Conservation (phyloP, 1,140 invertebrate species). For the Temnothorax curvispinosus region DNA sequence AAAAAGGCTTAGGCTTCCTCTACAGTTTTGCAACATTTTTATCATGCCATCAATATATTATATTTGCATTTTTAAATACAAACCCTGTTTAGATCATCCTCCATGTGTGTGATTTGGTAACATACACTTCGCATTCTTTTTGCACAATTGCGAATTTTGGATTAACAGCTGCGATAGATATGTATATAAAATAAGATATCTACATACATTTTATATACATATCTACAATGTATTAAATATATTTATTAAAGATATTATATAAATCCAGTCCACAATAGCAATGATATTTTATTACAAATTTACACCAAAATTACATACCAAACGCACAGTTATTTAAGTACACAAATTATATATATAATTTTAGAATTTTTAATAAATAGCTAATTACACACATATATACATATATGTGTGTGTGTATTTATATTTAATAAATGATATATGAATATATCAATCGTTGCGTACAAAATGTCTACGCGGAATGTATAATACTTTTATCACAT, state of each 20-base stretch:
- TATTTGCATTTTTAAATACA: too few relatives aligned
- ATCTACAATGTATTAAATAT: neutral
- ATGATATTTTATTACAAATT: neutral
- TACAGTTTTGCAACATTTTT: too few relatives aligned
- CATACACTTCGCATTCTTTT: too few relatives aligned
- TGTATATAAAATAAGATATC: too few relatives aligned
- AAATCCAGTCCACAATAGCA: neutral
- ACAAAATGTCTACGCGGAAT: neutral
- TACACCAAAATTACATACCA: neutral
- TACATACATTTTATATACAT: too few relatives aligned
- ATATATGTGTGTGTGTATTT: neutral
- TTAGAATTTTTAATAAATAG: conserved; percentile 19
- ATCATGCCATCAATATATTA: too few relatives aligned
- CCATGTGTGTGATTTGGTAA: too few relatives aligned
- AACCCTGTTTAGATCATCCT: too few relatives aligned
- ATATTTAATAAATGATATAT: neutral
- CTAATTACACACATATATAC: neutral
- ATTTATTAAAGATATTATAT: neutral
- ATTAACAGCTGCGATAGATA: too few relatives aligned
- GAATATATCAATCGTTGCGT: neutral
- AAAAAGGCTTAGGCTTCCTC: too few relatives aligned
- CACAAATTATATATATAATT: neutral
- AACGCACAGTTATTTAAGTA: neutral
- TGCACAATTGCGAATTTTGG: too few relatives aligned
- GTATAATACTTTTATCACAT: conserved; percentile 1